Evolutionary conservation across 53 echinoderm and acorn worm species (phyloP).

Genomic region (Apostichopus leukothele): DNA sequence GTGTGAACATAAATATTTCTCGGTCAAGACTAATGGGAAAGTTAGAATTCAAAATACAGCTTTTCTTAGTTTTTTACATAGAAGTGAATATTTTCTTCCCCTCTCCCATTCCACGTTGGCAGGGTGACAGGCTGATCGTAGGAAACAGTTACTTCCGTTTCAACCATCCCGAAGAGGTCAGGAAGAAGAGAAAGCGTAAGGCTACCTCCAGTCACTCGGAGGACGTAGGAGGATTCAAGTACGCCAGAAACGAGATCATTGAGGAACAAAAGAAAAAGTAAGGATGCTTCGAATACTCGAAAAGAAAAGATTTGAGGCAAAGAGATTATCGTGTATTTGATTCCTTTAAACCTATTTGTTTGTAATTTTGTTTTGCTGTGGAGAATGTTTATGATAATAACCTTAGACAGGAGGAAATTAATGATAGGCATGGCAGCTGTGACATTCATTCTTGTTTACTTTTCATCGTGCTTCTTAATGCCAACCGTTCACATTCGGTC

Average conservation of each 20-base stretch:
- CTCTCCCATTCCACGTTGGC: not conserved
- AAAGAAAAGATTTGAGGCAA: too few species aligned
- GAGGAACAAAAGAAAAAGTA: constrained; percentile 82
- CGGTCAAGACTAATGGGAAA: too few species aligned
- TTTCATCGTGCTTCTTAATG: too few species aligned
- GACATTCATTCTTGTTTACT: too few species aligned
- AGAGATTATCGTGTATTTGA: not conserved
- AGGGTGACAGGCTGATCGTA: constrained; percentile 94
- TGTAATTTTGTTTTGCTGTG: not conserved
- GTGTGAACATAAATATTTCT: too few species aligned
- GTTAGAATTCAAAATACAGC: too few species aligned
- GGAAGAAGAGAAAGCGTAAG: constrained; percentile 48
- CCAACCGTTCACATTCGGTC: too few species aligned
- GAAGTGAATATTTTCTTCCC: not conserved
- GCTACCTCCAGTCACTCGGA: constrained; percentile 9
- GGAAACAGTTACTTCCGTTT: constrained; percentile 96
- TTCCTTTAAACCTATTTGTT: not conserved
- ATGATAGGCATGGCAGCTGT: too few species aligned
- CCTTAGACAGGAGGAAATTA: too few species aligned
- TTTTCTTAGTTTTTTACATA: too few species aligned
- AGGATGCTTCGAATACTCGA: not conserved
- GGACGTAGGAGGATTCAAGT: constrained; percentile 71
- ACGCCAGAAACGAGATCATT: constrained; percentile 90
- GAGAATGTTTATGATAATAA: too few species aligned
- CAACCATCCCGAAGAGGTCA: constrained; percentile 86